Evolutionary conservation across 2,797 vertebrate species (phyloP).

Genomic region (Danio tinwini): DNA sequence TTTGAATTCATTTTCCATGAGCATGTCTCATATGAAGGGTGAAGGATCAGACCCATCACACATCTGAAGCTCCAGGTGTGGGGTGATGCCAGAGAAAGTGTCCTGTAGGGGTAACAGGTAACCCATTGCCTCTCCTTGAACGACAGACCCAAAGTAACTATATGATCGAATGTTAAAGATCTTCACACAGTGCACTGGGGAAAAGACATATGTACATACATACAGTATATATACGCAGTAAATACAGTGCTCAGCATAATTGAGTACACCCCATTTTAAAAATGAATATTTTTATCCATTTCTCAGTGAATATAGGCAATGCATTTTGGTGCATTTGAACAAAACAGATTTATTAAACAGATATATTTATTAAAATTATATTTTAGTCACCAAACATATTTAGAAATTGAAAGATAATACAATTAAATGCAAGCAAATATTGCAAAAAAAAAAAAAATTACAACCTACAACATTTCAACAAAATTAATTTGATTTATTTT

Average conservation of each 20-base stretch:
- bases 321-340: too few relatives aligned
- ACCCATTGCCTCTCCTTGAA: conserved; percentile 75
- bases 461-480: too few relatives aligned
- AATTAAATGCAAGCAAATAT: too few relatives aligned
- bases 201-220: neutral
- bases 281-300: neutral
- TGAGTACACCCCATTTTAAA: neutral
- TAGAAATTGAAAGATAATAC: too few relatives aligned
- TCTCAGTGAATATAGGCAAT: too few relatives aligned
- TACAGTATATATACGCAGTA: too few relatives aligned
- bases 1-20: neutral
- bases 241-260: neutral
- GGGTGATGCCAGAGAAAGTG: conserved; percentile 79
- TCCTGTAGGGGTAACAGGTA: conserved; percentile 80
- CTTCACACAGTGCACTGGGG: conserved; percentile 75
- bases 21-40: conserved; percentile 63
- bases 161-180: conserved; percentile 81
- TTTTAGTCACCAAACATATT: too few relatives aligned
- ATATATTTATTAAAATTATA: too few relatives aligned
- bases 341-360: too few relatives aligned
- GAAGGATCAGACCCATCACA: conserved; percentile 77
- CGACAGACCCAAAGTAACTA: conserved; percentile 72
- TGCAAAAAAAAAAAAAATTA: too few relatives aligned
- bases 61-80: conserved; percentile 84
- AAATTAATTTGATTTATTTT: too few relatives aligned